Conservation (phyloP, 2,797 vertebrate species). For the Cossypha dichroa region DNA sequence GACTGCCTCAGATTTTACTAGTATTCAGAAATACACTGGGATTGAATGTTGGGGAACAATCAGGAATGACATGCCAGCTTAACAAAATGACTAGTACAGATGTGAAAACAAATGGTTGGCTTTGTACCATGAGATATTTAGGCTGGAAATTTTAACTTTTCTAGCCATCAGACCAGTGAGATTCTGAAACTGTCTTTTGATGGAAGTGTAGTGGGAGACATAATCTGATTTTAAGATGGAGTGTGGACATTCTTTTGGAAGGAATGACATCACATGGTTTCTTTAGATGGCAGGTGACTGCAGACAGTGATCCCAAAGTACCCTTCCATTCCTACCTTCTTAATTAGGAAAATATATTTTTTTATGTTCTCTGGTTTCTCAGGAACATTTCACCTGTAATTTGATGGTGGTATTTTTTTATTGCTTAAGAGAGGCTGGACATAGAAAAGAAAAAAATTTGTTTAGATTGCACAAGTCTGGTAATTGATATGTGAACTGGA, state of each 20-base stretch:
- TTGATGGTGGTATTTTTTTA: neutral
- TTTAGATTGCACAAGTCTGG: neutral
- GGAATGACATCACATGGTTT: neutral
- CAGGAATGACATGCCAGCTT: rapidly evolving
- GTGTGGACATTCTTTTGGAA: neutral
- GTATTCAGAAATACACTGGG: neutral
- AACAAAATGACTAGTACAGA: neutral
- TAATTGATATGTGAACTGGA: slow-evolving; percentile 21
- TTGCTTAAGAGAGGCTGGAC: neutral
- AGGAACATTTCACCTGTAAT: slow-evolving; percentile 4
- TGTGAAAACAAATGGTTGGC: neutral
- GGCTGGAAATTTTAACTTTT: neutral
- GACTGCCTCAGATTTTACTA: neutral
- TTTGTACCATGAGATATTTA: neutral
- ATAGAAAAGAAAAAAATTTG: neutral
- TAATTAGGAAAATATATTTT: slow-evolving; percentile 21
- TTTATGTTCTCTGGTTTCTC: neutral
- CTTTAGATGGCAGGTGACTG: neutral
- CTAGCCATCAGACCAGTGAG: neutral
- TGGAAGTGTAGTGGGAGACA: neutral
- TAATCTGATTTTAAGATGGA: neutral
- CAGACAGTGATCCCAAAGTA: neutral
- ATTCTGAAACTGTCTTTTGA: neutral
- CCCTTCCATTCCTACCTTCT: neutral
- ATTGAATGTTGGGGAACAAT: neutral